Percentiles rank a stretch among this genome's conserved stretches.
Evolutionary conservation across 2,888 invertebrate species (phyloP).

Genomic region (Tipula vernalis): DNA sequence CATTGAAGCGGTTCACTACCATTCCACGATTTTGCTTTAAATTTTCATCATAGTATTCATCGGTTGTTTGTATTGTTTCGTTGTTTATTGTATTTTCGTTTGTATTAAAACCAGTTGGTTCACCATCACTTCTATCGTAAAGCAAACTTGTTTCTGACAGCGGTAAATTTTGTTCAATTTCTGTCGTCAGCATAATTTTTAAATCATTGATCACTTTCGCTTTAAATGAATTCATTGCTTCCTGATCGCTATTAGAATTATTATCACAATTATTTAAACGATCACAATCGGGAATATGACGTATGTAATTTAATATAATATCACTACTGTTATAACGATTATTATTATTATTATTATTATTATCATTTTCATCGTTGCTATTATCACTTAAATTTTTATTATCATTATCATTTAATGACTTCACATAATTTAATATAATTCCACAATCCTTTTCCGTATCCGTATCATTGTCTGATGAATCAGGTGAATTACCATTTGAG

Average conservation of each 20-base stretch:
- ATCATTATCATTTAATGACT: slow-evolving; percentile 21
- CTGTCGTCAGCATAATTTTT: not conserved
- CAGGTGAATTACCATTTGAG: slow-evolving; percentile 42
- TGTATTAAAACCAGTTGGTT: slow-evolving; percentile 6
- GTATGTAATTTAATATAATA: slow-evolving; percentile 7
- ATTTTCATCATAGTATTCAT: not conserved
- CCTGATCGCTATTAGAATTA: not conserved
- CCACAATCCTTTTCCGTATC: slow-evolving; percentile 40
- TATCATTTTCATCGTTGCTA: slow-evolving; percentile 15
- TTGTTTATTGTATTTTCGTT: not conserved
- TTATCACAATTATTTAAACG: slow-evolving; percentile 6
- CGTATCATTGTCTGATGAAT: slow-evolving; percentile 51
- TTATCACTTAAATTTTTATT: slow-evolving; percentile 14
- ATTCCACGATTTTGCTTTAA: not conserved
- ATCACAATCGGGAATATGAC: slow-evolving; percentile 15
- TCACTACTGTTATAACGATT: not conserved
- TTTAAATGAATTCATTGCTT: not conserved
- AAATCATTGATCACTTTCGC: slow-evolving; percentile 11
- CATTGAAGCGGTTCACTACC: not conserved
- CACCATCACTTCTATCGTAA: not conserved
- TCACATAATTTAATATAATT: slow-evolving; percentile 32
- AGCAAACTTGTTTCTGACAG: not conserved
- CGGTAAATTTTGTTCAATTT: slow-evolving; percentile 6
- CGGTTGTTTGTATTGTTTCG: not conserved
- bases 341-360: slow-evolving; percentile 13